A percentile compares a stretch with the other conserved stretches of the same genome.
Conservation (phyloP, 1,140 invertebrate genomes). For the Leptoteleia sp. region DNA sequence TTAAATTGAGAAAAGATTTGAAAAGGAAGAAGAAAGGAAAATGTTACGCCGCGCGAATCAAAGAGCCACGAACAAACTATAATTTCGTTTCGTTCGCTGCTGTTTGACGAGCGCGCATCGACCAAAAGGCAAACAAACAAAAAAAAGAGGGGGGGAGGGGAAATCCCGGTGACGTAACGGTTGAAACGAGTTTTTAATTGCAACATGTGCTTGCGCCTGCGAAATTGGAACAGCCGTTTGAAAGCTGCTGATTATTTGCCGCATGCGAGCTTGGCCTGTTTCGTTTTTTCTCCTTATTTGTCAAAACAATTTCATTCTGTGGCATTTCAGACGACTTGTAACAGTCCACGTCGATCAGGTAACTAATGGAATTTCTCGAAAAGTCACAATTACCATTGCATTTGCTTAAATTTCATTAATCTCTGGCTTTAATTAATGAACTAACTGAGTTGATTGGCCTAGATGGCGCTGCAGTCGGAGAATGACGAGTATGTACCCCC, state of each 20-base stretch:
- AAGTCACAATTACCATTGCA: slow-evolving; percentile 8
- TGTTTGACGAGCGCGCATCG: slow-evolving; percentile 23
- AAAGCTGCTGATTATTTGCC: slow-evolving; percentile 15
- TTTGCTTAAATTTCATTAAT: slow-evolving; percentile 2
- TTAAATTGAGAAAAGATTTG: too few species aligned
- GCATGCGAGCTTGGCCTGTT: slow-evolving; percentile 19
- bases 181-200: slow-evolving; percentile 55
- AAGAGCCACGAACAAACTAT: slow-evolving; percentile 17
- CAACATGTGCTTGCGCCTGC: slow-evolving; percentile 35
- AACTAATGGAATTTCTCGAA: too few species aligned
- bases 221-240: slow-evolving; percentile 28
- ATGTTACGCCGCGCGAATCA: slow-evolving; percentile 16
- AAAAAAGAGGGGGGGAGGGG: too few species aligned
- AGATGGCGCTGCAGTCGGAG: background rate
- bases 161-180: slow-evolving; percentile 35
- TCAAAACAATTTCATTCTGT: slow-evolving; percentile 4
- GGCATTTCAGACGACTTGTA: slow-evolving; percentile 11
- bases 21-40: background rate
- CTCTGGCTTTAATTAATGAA: slow-evolving; percentile 17
- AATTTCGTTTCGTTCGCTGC: slow-evolving; percentile 38
- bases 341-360: too few species aligned
- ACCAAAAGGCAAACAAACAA: slow-evolving; percentile 34
- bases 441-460: slow-evolving; percentile 9
- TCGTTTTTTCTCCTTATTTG: slow-evolving; percentile 3
- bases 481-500: too few species aligned